phyloP scores from a whole-genome alignment of 1,140 invertebrate species.

The Pantala flavescens region DNA sequence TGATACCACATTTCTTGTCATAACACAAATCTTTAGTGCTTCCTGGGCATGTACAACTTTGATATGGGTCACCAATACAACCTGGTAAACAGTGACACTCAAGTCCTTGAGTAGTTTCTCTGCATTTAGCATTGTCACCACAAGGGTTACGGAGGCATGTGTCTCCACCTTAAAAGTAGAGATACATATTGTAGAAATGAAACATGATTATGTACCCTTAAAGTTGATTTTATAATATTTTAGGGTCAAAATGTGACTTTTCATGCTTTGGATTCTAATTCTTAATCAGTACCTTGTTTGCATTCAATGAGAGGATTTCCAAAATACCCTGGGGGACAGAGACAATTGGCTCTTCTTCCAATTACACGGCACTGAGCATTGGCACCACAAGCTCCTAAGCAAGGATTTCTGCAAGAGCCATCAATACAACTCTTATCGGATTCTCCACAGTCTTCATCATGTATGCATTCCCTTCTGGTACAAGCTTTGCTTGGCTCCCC shows the following conservation, averaged over 20 bases:
- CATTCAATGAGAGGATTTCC: conserved; percentile 75
- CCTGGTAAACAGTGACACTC: conserved; percentile 68
- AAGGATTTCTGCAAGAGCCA: conserved; percentile 65
- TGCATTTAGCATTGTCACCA: conserved; percentile 70
- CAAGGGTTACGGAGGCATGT: conserved; percentile 70
- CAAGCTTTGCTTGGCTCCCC: conserved; percentile 44
- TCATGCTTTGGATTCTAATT: too few relatives aligned
- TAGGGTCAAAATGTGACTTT: too few relatives aligned
- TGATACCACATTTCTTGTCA: conserved; percentile 62
- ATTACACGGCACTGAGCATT: conserved; percentile 79
- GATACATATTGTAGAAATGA: too few relatives aligned
- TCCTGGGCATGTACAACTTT: conserved; percentile 62
- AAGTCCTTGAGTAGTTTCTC: conserved; percentile 53
- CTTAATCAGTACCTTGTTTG: conserved; percentile 39
- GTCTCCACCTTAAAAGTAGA: conserved; percentile 40
- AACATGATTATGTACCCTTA: too few relatives aligned
- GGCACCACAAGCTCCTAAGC: conserved; percentile 62
- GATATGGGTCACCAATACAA: conserved; percentile 69
- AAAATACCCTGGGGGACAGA: conserved; percentile 72
- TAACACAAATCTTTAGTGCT: conserved; percentile 48
- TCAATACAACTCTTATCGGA: conserved; percentile 60
- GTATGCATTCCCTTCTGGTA: conserved; percentile 61
- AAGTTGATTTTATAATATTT: too few relatives aligned
- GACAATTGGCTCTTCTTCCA: conserved; percentile 62
- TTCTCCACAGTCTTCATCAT: conserved; percentile 63